Conservation (phyloP, 1,140 invertebrate species). For the Lucilia sericata region DNA sequence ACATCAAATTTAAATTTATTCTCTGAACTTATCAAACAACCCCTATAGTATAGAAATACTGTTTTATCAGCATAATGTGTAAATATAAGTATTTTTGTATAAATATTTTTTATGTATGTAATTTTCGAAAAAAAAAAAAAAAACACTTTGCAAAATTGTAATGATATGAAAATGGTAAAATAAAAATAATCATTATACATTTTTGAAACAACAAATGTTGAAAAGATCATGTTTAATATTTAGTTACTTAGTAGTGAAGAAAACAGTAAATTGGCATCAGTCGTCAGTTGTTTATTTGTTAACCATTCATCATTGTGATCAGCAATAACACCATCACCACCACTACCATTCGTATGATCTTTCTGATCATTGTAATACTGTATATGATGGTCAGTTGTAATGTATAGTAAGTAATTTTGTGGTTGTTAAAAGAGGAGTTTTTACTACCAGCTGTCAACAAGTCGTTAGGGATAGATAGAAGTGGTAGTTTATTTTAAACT, state of each 20-base stretch:
- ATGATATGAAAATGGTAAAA: not conserved
- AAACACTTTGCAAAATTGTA: not conserved
- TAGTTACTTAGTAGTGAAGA: no score
- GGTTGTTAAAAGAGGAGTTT: slow-evolving; percentile 26
- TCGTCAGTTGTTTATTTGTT: no score
- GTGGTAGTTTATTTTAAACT: not conserved
- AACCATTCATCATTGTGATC: no score
- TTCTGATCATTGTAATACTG: not conserved
- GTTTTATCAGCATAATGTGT: no score
- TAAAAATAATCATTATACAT: not conserved
- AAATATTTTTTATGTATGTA: not conserved
- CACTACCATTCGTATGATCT: no score
- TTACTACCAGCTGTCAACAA: slow-evolving; percentile 8
- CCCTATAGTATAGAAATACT: no score
- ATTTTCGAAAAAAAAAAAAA: not conserved
- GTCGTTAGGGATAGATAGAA: not conserved
- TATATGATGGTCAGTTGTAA: not conserved
- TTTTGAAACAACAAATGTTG: not conserved
- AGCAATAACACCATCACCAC: no score
- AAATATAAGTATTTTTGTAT: no score
- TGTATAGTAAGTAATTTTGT: not conserved
- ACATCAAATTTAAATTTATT: no score
- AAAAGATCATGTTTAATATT: no score
- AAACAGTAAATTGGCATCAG: no score
- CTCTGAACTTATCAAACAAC: no score